phyloP scores from a whole-genome alignment of 2,888 invertebrate genomes.

The Uloborus plumipes region DNA sequence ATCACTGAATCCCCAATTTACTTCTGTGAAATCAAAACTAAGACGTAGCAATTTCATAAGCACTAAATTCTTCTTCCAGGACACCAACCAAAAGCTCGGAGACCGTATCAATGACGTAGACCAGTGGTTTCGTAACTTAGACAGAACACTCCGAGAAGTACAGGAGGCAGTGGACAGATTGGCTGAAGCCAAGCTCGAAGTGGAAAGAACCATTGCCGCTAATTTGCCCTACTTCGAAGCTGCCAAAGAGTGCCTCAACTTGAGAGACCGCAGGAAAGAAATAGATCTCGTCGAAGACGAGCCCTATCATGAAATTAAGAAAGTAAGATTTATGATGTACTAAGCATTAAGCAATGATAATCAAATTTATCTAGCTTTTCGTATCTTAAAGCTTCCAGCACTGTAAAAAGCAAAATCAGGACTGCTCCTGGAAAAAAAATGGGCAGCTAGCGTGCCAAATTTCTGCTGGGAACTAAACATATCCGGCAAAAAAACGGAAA shows the following conservation, averaged over 20 bases:
- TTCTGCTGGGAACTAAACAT: too few species aligned
- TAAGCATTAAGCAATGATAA: neutral
- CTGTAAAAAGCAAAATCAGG: too few species aligned
- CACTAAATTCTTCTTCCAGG: slow-evolving; percentile 19
- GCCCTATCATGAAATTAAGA: slow-evolving; percentile 39
- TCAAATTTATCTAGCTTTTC: too few species aligned
- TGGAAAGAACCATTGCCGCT: slow-evolving; percentile 27
- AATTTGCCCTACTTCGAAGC: slow-evolving; percentile 49
- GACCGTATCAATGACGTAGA: slow-evolving; percentile 58
- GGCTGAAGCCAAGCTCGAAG: slow-evolving; percentile 41
- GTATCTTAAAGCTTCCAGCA: too few species aligned
- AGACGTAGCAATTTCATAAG: too few species aligned
- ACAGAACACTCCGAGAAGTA: slow-evolving; percentile 42
- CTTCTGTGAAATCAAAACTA: too few species aligned
- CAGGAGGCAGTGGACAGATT: slow-evolving; percentile 27
- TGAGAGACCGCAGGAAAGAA: slow-evolving; percentile 43
- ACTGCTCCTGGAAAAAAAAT: too few species aligned
- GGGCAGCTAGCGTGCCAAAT: too few species aligned
- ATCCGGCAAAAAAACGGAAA: too few species aligned
- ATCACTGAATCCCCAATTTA: too few species aligned
- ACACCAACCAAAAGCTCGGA: slow-evolving; percentile 43
- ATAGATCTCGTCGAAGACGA: slow-evolving; percentile 58
- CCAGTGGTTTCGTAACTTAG: slow-evolving; percentile 54
- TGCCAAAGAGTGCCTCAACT: slow-evolving; percentile 35
- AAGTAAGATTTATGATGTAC: slow-evolving; percentile 20